phyloP scores from a whole-genome alignment of 1,140 invertebrate genomes.

The Anastrepha obliqua region DNA sequence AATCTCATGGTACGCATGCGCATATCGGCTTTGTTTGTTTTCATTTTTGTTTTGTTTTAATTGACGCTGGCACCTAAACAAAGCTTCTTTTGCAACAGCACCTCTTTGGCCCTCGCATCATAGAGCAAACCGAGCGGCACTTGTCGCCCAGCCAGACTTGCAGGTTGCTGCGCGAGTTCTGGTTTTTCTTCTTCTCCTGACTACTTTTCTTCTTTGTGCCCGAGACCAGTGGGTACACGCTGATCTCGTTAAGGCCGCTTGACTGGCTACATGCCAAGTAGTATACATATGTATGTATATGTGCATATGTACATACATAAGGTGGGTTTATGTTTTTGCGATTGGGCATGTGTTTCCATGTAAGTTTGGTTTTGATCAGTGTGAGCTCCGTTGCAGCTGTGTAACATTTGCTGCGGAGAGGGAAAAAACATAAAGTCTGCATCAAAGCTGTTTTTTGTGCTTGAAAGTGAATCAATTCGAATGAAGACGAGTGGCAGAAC shows the following conservation, averaged over 20 bases:
- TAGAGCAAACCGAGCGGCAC: background rate
- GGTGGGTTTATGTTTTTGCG: background rate
- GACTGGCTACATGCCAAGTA: background rate
- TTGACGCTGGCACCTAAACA: constrained; percentile 1
- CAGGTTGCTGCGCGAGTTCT: background rate
- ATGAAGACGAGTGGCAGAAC: background rate
- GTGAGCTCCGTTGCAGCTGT: background rate
- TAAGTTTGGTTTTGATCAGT: constrained; percentile 2
- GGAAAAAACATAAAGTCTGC: background rate
- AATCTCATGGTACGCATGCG: constrained; percentile 18
- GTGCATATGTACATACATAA: background rate
- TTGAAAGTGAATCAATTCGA: constrained; percentile 5
- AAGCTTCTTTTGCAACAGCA: constrained; percentile 2
- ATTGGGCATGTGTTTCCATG: background rate
- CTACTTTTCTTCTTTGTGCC: constrained; percentile 39
- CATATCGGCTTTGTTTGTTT: constrained; percentile 1
- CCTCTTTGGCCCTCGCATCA: background rate
- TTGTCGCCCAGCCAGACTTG: constrained; percentile 35
- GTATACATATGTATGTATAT: background rate
- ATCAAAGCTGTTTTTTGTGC: constrained; percentile 27
- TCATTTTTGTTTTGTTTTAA: background rate
- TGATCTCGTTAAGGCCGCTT: constrained; percentile 32
- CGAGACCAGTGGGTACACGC: background rate
- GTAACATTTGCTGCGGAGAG: background rate
- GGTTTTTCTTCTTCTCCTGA: constrained; percentile 25